These are phyloP conservation scores for Ditula angustiorana DNA, from an alignment of 2,888 invertebrate genomes.

Conservation along the genomic window DNA sequence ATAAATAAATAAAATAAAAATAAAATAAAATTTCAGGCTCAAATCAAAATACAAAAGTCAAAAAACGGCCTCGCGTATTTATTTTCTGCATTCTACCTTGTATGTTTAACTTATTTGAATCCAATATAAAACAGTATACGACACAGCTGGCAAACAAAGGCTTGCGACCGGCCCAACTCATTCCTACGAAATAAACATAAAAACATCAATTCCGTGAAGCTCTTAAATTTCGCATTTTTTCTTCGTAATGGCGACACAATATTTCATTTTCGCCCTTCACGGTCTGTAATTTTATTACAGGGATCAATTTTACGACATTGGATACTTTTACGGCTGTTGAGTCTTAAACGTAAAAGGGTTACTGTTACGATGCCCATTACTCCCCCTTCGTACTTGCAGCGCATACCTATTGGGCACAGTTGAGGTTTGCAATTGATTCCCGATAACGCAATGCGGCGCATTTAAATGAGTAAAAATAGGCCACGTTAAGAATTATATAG, in stretches of 20 bases:
- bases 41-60: no score
- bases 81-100: neutral
- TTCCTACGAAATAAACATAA: conserved; percentile 37
- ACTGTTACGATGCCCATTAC: conserved; percentile 59
- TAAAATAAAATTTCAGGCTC: no score
- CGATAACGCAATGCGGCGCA: neutral
- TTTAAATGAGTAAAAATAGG: neutral
- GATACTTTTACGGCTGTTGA: conserved; percentile 78
- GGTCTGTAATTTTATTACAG: conserved; percentile 74
- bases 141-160: neutral
- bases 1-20: no score
- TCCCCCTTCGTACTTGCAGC: conserved; percentile 59
- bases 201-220: conserved; percentile 45
- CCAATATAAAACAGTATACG: neutral
- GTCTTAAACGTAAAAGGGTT: conserved; percentile 76
- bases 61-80: neutral
- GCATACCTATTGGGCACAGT: conserved; percentile 56
- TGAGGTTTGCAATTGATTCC: conserved; percentile 55
- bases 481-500: neutral
- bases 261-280: conserved; percentile 74
- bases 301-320: conserved; percentile 77
- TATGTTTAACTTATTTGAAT: neutral
- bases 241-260: conserved; percentile 60
- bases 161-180: neutral
- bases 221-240: conserved; percentile 59